These are phyloP conservation scores for Parnassius glacialis DNA, from an alignment of 2,888 invertebrate genomes.

Conservation along the genomic window DNA sequence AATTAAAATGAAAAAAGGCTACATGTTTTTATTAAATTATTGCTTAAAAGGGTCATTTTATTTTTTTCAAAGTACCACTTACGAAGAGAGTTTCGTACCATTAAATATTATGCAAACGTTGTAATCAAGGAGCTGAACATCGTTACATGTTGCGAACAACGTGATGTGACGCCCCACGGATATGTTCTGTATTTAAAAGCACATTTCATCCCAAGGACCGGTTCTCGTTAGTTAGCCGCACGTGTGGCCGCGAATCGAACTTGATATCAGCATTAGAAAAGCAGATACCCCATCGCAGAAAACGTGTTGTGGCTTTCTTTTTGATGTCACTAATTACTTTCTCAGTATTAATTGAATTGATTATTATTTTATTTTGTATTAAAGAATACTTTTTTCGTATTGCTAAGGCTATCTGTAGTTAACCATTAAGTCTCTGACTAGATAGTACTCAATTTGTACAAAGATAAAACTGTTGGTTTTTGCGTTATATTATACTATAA, in stretches of 20 bases:
- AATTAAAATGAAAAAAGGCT: too few relatives aligned
- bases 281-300: not conserved
- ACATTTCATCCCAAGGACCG: conserved; percentile 6
- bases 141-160: not conserved
- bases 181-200: conserved; percentile 5
- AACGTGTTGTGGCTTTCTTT: not conserved
- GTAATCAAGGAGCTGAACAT: conserved; percentile 1
- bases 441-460: too few relatives aligned
- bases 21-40: not conserved
- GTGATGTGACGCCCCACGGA: not conserved
- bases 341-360: not conserved
- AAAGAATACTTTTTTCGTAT: too few relatives aligned
- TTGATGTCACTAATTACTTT: not conserved
- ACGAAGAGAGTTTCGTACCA: not conserved
- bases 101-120: not conserved
- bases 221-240: conserved; percentile 3
- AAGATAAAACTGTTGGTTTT: too few relatives aligned
- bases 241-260: conserved; percentile 11
- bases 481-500: too few relatives aligned
- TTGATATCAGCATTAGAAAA: conserved; percentile 11
- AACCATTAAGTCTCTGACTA: too few relatives aligned
- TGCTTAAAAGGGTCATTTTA: not conserved
- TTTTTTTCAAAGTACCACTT: not conserved
- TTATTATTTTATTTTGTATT: too few relatives aligned
- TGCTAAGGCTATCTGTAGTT: too few relatives aligned